A percentile compares a stretch with the other conserved stretches of the same genome.
phyloP scores from a whole-genome alignment of 2,113 vertebrate genomes.

The Antechinus stuartii region DNA sequence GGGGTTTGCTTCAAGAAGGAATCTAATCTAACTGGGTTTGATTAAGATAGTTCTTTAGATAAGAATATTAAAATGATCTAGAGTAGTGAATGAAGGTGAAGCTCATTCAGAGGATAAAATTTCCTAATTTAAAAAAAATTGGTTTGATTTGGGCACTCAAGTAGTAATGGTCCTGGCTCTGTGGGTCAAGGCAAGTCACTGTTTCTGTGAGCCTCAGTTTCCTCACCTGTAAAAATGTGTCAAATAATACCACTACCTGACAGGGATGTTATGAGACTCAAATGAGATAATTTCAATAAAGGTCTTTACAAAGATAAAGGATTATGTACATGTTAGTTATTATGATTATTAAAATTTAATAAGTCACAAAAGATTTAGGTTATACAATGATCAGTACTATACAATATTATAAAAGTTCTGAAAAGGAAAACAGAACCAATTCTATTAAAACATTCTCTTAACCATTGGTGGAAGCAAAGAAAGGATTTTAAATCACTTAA shows the following conservation, averaged over 20 bases:
- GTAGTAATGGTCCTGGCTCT: conserved; percentile 9
- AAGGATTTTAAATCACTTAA: conserved; percentile 33
- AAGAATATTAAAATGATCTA: conserved; percentile 73
- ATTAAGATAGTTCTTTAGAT: conserved; percentile 52
- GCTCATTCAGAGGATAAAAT: conserved; percentile 51
- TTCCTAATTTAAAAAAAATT: conserved; percentile 57
- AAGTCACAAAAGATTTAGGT: conserved; percentile 1
- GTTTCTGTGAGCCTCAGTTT: neutral
- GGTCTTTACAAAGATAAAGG: neutral
- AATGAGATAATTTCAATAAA: neutral
- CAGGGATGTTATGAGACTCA: neutral
- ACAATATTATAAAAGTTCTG: conserved; percentile 52
- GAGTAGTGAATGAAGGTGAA: conserved; percentile 56
- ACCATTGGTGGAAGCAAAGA: conserved; percentile 31
- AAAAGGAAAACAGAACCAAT: conserved; percentile 38
- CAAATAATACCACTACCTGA: neutral
- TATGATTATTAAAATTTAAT: conserved; percentile 28
- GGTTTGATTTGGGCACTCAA: neutral
- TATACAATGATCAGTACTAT: conserved; percentile 36
- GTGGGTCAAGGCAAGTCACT: neutral
- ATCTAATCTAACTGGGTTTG: neutral
- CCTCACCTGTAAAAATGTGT: neutral
- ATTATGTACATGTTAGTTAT: neutral
- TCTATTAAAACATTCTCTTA: conserved; percentile 45
- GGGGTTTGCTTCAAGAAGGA: conserved; percentile 66